Evolutionary conservation across 2,888 invertebrate species (phyloP).

Genomic region (Parasteatoda lunata): DNA sequence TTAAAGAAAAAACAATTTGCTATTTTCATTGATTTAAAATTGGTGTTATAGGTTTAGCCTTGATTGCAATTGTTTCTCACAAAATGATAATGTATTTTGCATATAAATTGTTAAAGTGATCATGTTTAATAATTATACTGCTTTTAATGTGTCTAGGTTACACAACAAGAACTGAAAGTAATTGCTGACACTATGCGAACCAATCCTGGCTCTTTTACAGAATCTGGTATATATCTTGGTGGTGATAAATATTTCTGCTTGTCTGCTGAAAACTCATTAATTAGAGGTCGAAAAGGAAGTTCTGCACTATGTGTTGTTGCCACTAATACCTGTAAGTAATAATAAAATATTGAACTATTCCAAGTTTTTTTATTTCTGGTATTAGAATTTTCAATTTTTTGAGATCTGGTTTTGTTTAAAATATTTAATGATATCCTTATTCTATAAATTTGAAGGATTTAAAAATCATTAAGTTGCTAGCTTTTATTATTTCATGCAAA

Average conservation of each 20-base stretch:
- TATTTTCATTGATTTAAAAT: no score
- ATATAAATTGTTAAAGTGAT: no score
- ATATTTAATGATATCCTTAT: no score
- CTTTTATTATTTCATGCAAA: no score
- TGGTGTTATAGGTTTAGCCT: no score
- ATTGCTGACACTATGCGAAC: conserved; percentile 70
- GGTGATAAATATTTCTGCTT: conserved; percentile 71
- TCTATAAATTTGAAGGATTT: no score
- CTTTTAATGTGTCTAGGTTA: conserved; percentile 44
- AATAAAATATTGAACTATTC: background rate
- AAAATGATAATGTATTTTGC: no score
- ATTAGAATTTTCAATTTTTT: background rate
- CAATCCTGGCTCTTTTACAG: conserved; percentile 70
- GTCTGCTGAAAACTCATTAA: conserved; percentile 70
- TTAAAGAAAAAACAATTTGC: no score
- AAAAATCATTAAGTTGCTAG: no score
- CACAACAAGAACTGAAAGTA: conserved; percentile 70
- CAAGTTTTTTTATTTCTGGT: background rate
- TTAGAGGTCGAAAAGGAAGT: conserved; percentile 71
- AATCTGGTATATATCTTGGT: conserved; percentile 70
- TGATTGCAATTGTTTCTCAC: no score
- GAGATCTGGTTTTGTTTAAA: background rate
- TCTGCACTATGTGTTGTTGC: conserved; percentile 71
- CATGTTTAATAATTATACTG: no score
- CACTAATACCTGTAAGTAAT: conserved; percentile 71